Evolutionary conservation across 2,888 invertebrate genomes (phyloP), one percentile per base, ranked within the genome.

Genomic region (Sturmia bella): DNA sequence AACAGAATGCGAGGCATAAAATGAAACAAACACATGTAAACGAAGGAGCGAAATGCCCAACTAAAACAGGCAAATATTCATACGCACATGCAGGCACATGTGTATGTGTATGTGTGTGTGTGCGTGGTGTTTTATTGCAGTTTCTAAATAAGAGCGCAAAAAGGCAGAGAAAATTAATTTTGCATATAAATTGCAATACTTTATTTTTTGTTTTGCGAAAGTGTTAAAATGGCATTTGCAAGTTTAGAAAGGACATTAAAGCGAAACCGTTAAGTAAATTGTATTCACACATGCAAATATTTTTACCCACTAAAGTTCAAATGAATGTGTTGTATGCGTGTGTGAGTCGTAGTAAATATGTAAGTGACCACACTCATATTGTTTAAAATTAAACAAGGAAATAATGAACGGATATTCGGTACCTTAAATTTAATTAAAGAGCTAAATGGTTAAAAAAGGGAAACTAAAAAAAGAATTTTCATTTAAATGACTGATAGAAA

Each of bases 181-280:
- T 80, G 70, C 75, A 76, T 61, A 66, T 66, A 72, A 80, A 76
- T 80, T 75, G 75, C 75, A 80, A 70, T 32, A 32, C 52, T 2
- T 17, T 43, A n/a, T 48, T 24, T 21, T 70, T 13, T 41, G 32
- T 37, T 43, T 15, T 39, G 11, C 11, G 32, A 66, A 78, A 72
- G 78, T 78, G 78, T 72, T 66, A 59, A 72, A 72, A 72, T 64
- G 52, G 52, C 17, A 74, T 21, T 50, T 13, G n/a, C 1, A 75
- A 32, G 59, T 76, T 76, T 43, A n/a, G 59, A 75, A 75, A 59
- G 66, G 68, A 75, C 68, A 59, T 68, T 68, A 48, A 50, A 57
- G 39, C 17, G 50, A 66, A 59, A 57, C 56, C 66, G 24, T 59
- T 21, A 54, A 54, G 63, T 19, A 39, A 24, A 37, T n/a, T 45